phyloP scores from a whole-genome alignment of 2,888 invertebrate species.

The Polietes domitor region DNA sequence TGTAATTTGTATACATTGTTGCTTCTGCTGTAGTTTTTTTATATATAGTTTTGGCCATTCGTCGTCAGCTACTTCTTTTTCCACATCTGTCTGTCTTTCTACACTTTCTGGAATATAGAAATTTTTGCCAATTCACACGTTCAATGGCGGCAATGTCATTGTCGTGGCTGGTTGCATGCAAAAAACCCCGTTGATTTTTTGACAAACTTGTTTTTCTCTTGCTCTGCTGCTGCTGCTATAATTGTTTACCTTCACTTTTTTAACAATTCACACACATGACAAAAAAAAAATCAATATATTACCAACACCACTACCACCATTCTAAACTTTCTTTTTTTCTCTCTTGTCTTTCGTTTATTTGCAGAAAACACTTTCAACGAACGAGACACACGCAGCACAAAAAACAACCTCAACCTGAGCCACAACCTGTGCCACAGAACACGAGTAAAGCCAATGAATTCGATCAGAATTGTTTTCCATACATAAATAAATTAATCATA shows the following conservation, averaged over 20 bases:
- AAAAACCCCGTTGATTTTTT: not conserved
- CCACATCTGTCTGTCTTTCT: not conserved
- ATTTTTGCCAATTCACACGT: not conserved
- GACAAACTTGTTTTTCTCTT: not conserved
- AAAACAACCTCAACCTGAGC: too few species aligned
- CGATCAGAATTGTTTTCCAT: slow-evolving; percentile 9
- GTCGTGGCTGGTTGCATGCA: not conserved
- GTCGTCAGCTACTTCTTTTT: not conserved
- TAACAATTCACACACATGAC: not conserved
- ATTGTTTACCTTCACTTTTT: slow-evolving; percentile 41
- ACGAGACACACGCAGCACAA: too few species aligned
- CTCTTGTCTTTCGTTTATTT: slow-evolving; percentile 11
- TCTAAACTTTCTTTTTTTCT: slow-evolving; percentile 31
- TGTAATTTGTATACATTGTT: too few species aligned
- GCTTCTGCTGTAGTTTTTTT: too few species aligned
- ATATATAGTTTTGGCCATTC: too few species aligned
- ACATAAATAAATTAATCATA: slow-evolving; percentile 36
- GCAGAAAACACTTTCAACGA: slow-evolving; percentile 13
- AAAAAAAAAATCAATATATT: too few species aligned
- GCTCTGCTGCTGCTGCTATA: not conserved
- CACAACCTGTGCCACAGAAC: too few species aligned
- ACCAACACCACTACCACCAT: not conserved
- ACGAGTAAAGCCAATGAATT: slow-evolving; percentile 28
- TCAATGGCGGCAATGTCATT: not conserved
- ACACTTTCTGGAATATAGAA: not conserved